Evolutionary conservation across 2,797 vertebrate species (phyloP), one percentile per base, ranked within the genome.

Genomic region (Melanotaenia boesemani): DNA sequence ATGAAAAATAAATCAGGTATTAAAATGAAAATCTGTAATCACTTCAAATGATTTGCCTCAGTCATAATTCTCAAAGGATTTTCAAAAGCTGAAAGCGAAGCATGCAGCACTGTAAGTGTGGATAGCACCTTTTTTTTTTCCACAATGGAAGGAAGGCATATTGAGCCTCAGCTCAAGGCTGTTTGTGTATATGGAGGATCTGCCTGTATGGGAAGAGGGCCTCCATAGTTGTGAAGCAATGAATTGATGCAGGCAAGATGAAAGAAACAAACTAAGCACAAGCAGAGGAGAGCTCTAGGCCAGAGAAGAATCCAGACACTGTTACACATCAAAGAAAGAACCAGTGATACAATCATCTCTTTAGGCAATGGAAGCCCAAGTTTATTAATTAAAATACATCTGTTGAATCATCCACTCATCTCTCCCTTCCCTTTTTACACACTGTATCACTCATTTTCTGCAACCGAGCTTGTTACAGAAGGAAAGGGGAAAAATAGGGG

Each of bases 341-440:
- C 68, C 81, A 54, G 67, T 72, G 88, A 90, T 89, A 84, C 82
- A 57, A 90, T 92, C 88, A 39, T 83, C 76, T 85, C 83, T 88
- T 86, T 85, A 87, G 86, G 84, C 84, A 63, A 70, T 48, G 66
- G 89, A 89, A 81, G 65, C 68, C 64, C 77, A 82, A 83, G 80
- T 92, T 91, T 89, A 86, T 88, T 92, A 90, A 93, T 95, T 93
- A 92, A 91, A 91, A 87, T 78, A 71, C 71, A 24, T 83, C 80
- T 86, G 79, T 79, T 83, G 81, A 88, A 88, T 92, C 85, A 70
- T 80, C 62, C 59, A 81, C 82, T 77, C 82, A 67, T 86, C 81
- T 77, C 65, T 79, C 72, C 65, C 48, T 68, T 72, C 41, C 24
- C 59, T 57, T 71, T 80, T 73, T 76, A 44, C 62, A 80, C 72